Base-by-base conservation (phyloP, 1,140 invertebrate genomes). In the Zelostemma sp. region DNA sequence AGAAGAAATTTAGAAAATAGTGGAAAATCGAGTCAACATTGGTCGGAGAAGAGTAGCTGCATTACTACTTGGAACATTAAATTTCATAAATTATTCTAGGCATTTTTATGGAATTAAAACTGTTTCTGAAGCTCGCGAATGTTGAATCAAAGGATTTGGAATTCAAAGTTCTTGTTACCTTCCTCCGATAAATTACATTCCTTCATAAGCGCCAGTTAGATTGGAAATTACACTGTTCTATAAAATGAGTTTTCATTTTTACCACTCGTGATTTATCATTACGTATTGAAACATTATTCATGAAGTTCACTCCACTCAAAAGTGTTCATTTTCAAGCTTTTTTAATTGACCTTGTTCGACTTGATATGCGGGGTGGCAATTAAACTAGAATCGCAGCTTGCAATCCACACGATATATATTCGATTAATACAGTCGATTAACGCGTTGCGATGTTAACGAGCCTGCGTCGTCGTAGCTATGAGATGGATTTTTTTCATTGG, bases 381-480 rank as follows among this genome's bases (percentile, higher is more conserved):
- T 72, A 72, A 72, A 60, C 59, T 41, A 21, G 54, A 71, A 66
- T 66, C 50, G 54, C 53, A 45, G 68, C 56, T 56, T 43, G 69
- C 47, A 67, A 66, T 63, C 55, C 46, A 60, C 40, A 53, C 63
- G 68, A 66, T 71, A 66, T 67, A 61, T 63, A 67, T 64, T 64
- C 56, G 63, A 72, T 72, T 72, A 68, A 67, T 72, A 72, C 63
- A 72, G 63, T 67, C 69, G 60, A 72, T 68, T 72, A 68, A 72
- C 69, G 59, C 59, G 57, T 8, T 18, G 53, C 69, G 61, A 72
- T 72, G 69, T 72, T 72, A 72, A 72, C 69, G 69, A 72, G 64
- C 53, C 53, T 35, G 61, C 64, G 48, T 68, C 60, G 59, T 64
- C 69, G 63, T 56, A 35, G 63, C 50, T 58, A 41, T 33, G 47